These are phyloP conservation scores for Berghia stephanieae DNA, from an alignment of 1,140 invertebrate species.

Conservation along the genomic window DNA sequence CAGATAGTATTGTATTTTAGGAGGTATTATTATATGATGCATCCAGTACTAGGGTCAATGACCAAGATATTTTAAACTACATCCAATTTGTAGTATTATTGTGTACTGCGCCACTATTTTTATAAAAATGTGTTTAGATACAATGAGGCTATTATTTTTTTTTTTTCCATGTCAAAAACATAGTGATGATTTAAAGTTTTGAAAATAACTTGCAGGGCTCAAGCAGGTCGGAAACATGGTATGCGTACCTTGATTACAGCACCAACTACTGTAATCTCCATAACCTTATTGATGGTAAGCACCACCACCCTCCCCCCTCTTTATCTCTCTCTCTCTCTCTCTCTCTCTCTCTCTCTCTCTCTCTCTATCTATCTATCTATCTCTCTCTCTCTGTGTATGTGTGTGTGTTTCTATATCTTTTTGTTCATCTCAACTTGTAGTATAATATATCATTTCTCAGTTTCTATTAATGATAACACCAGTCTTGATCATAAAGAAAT, in stretches of 20 bases:
- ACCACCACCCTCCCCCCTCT: not conserved
- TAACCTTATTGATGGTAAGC: conserved; percentile 66
- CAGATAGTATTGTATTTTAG: no score
- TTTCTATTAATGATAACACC: not conserved
- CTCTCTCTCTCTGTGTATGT: no score
- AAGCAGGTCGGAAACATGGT: conserved; percentile 67
- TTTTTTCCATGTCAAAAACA: not conserved
- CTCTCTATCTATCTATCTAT: no score
- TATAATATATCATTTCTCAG: not conserved
- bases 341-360: no score
- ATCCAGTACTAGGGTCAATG: not conserved
- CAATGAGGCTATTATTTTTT: not conserved
- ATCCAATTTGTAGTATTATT: no score
- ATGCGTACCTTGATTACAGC: conserved; percentile 68
- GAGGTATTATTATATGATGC: not conserved
- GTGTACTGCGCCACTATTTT: not conserved
- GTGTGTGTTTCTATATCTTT: no score
- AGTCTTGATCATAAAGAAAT: not conserved
- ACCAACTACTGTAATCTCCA: conserved; percentile 71
- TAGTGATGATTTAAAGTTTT: not conserved
- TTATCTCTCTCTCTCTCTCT: no score
- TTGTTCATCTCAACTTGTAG: not conserved
- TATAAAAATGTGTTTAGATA: not conserved
- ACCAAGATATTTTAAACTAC: not conserved
- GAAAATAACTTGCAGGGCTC: conserved; percentile 62